Evolutionary conservation across 1,140 invertebrate genomes (phyloP), one percentile per base, ranked within the genome.

Genomic region (Platorchestia sp.): DNA sequence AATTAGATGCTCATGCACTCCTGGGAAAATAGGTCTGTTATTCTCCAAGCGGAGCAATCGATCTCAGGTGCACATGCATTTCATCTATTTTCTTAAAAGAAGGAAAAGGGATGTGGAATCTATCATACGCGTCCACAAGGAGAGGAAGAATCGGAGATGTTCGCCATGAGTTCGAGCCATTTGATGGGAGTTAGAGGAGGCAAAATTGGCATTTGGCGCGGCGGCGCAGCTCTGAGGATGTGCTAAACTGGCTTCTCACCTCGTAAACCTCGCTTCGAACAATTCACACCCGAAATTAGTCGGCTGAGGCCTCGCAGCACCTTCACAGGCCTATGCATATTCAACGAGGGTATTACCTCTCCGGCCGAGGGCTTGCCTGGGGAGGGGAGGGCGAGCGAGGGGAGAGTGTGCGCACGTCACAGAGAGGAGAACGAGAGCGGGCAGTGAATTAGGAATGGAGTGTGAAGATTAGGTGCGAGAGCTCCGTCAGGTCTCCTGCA

Each of bases 241-340:
- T 47, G 91, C 91, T 93, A 93, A 93, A 93, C 91, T 93, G 91
- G 91, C 91, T 93, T 93, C 43, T 45, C 91, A 45, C 91, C 91
- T 93, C 91, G 91, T 93, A 93, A 93, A 93, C 91, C 91, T 93
- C 41, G 44, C 91, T 93, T 47, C 41, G 91, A 93, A 93, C 91
- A 93, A 93, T 93, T 93, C 91, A 93, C 91, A 93, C 44, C 91
- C 91, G 91, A 93, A 93, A 93, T 93, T 93, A 93, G 91, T 93
- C 91, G 91, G 91, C 45, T 47, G 91, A 93, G 91, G 91, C 91
- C 44, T 45, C 40, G 7, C 91, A 47, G 91, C 91, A 93, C 91
- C 91, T 93, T 47, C 91, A 93, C 91, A 47, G 91, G 45, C 43
- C 91, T 93, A 93, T 93, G 91, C 91, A 93, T 93, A 93, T 93